Conservation (phyloP, 2,888 invertebrate species). For the Drepanosiphum platanoidis region DNA sequence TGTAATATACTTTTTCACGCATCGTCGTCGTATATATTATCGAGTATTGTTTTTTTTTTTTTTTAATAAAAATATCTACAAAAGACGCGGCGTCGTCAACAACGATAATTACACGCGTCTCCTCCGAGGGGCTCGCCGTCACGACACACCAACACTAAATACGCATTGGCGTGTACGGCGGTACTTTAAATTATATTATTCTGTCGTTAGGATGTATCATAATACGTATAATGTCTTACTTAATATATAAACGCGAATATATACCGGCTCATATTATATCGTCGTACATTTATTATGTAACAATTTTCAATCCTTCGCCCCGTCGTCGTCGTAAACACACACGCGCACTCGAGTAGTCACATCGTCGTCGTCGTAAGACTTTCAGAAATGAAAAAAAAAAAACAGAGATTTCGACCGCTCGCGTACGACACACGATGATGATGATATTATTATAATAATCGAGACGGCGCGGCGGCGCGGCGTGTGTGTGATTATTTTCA, state of each 20-base stretch:
- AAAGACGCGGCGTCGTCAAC: neutral
- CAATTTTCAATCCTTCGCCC: neutral
- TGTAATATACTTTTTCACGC: no score
- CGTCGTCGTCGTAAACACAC: neutral
- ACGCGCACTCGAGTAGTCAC: neutral
- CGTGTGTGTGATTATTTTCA: neutral
- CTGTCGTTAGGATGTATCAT: conserved; percentile 8
- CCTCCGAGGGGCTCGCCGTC: no score
- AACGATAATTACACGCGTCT: neutral
- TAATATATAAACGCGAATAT: neutral
- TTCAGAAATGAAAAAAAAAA: neutral
- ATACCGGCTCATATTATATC: neutral
- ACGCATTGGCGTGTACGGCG: neutral
- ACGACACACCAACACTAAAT: neutral
- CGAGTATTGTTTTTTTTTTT: no score
- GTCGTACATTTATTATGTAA: neutral
- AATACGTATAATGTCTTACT: neutral
- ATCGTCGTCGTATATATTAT: no score
- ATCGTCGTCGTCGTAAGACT: neutral
- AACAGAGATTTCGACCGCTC: neutral
- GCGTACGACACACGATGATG: no score
- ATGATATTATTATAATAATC: neutral
- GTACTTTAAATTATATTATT: conserved; percentile 1
- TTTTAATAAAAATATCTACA: neutral
- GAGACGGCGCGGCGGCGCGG: no score